Base-by-base conservation (phyloP, 2,113 vertebrate species). In the Sinocyclocheilus anophthalmus region DNA sequence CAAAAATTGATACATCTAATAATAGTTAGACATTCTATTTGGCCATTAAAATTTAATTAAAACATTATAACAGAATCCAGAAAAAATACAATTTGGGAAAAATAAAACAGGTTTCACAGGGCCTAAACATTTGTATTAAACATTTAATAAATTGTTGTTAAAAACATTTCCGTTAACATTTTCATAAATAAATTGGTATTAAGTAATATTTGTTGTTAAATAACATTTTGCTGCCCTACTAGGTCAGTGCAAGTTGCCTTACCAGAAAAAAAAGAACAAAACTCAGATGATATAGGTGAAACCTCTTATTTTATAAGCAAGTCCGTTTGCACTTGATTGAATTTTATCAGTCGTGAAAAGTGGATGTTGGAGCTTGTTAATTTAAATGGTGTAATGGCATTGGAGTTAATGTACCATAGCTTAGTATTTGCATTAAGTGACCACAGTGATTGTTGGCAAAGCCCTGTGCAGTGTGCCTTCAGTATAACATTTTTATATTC, bases 361-460 rank as follows among this genome's bases (percentile, higher is more conserved):
- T 42, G 77, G 30, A 79, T 61, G 30, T 59, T 59, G 20, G 24
- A 48, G 37, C n/a, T 18, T 67, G 61, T 81, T 81, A 67, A 81
- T 81, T 67, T 67, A 67, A 42, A 30, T 26, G 12, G 59, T 67
- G 9, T 67, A 81, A 81, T 67, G 61, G 9, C 61, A 45, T 67
- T 81, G 26, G 4, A 81, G 39, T 81, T 81, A 81, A 81, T 67
- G 61, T 67, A 81, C 42, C 42, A 11, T 50, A 48, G 59, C 79
- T 48, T 22, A 45, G 42, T 81, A 67, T 81, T 81, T 81, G 79
- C 79, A 65, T 81, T 67, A 81, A 65, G 42, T 81, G 59, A 67
- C 79, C 61, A 80, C n/a, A 30, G 61, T 81, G 79, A 30, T 67
- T 50, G 79, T 81, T 81, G 59, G 79, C 79, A 67, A 16, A 50